Percentiles rank a stretch among this genome's conserved stretches.
These are phyloP conservation scores for Galago senegalensis DNA, from an alignment of 2,797 vertebrate genomes.

Conservation along the genomic window DNA sequence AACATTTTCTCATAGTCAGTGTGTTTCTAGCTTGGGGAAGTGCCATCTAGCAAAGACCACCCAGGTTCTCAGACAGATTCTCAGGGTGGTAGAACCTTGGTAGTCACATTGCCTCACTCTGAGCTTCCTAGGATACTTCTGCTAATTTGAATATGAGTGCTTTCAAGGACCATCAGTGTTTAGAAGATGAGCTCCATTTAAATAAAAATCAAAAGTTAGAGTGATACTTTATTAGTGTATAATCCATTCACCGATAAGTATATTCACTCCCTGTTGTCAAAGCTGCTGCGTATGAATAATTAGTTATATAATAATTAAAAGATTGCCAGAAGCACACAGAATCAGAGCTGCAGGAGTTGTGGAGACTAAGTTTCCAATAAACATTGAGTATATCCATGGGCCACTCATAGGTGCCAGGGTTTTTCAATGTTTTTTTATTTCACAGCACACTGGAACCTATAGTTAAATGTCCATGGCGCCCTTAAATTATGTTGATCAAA, in stretches of 20 bases:
- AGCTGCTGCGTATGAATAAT: not conserved
- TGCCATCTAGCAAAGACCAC: not conserved
- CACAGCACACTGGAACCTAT: too few relatives aligned
- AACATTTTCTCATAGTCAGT: not conserved
- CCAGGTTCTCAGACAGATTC: not conserved
- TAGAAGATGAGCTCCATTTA: slow-evolving; percentile 23
- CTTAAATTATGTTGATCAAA: too few relatives aligned
- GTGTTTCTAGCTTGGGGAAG: not conserved
- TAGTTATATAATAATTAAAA: slow-evolving; percentile 30
- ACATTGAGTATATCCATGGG: not conserved
- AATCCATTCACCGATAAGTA: not conserved
- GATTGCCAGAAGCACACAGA: not conserved
- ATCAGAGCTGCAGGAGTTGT: not conserved
- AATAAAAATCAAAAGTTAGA: slow-evolving; percentile 37
- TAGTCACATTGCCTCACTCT: not conserved
- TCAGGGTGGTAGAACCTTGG: fast-evolving
- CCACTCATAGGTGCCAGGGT: not conserved
- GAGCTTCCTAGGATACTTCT: not conserved
- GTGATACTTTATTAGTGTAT: not conserved
- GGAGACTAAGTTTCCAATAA: slow-evolving; percentile 1
- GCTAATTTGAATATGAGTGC: not conserved
- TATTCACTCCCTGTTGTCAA: not conserved
- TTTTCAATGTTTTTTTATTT: too few relatives aligned
- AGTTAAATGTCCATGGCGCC: too few relatives aligned
- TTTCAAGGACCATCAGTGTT: not conserved